Evolutionary conservation across 2,797 vertebrate species (phyloP).

Genomic region (Acrossocheilus fasciatus): DNA sequence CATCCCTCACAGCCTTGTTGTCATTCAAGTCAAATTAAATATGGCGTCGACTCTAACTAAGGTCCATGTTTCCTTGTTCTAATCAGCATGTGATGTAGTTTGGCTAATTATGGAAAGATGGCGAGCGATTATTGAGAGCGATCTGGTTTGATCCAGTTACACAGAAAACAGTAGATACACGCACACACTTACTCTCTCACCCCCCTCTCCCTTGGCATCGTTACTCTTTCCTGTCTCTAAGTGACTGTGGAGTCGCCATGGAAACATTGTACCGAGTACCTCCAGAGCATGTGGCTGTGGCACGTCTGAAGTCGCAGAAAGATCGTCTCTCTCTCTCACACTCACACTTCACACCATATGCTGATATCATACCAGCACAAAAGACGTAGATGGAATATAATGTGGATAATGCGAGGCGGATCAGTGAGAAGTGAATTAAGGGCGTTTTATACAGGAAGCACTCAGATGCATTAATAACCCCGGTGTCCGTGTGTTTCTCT

Average conservation of each 20-base stretch:
- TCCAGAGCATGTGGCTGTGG: slow-evolving; percentile 65
- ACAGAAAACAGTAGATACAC: slow-evolving; percentile 60
- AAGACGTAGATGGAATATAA: slow-evolving; percentile 41
- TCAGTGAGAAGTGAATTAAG: slow-evolving; percentile 45
- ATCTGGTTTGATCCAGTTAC: slow-evolving; percentile 67
- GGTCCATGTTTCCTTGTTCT: neutral
- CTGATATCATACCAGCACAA: slow-evolving; percentile 42
- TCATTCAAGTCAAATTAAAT: slow-evolving; percentile 37
- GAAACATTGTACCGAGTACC: slow-evolving; percentile 66
- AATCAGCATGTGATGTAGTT: slow-evolving; percentile 50
- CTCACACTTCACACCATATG: slow-evolving; percentile 54
- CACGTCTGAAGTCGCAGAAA: slow-evolving; percentile 60
- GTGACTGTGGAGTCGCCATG: slow-evolving; percentile 70
- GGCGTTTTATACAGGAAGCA: slow-evolving; percentile 22
- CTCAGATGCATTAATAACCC: slow-evolving; percentile 37
- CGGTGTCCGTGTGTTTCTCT: slow-evolving; percentile 57
- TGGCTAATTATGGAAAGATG: slow-evolving; percentile 65
- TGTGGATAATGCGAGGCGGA: slow-evolving; percentile 36
- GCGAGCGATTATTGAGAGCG: slow-evolving; percentile 57
- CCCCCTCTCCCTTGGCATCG: slow-evolving; percentile 55
- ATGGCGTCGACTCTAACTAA: neutral
- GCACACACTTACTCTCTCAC: slow-evolving; percentile 31
- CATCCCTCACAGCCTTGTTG: neutral
- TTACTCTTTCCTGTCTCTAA: slow-evolving; percentile 66
- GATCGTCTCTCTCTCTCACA: slow-evolving; percentile 24